phyloP scores from a whole-genome alignment of 2,113 vertebrate species.

The Emberiza fucata region DNA sequence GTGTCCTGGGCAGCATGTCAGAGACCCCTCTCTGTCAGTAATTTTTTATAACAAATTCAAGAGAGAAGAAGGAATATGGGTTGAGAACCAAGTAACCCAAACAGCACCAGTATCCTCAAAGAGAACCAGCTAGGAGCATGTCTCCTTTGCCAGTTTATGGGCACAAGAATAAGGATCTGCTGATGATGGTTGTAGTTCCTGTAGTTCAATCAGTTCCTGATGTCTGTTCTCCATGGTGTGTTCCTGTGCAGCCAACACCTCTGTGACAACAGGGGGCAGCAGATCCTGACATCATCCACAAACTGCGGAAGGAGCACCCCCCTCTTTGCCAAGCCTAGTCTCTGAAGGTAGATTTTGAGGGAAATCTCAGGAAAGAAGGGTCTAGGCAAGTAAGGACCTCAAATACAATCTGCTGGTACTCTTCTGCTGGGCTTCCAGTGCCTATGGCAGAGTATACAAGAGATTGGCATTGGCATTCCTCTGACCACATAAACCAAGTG shows the following conservation, averaged over 20 bases:
- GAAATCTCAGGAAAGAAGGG: background rate
- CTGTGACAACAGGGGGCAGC: background rate
- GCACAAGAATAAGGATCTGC: rapidly evolving
- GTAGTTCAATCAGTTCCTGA: background rate
- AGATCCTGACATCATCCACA: background rate
- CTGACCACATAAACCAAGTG: rapidly evolving
- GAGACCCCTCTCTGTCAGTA: background rate
- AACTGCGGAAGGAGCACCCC: background rate
- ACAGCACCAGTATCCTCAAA: background rate
- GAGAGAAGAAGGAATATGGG: background rate
- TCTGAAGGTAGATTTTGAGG: background rate
- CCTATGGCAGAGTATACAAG: background rate
- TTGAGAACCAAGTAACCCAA: background rate
- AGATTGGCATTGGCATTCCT: background rate
- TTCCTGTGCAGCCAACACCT: background rate
- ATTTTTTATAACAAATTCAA: background rate
- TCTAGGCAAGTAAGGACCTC: background rate
- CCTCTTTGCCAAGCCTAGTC: background rate
- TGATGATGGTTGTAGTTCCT: background rate
- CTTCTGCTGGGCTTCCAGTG: background rate
- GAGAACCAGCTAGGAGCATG: background rate
- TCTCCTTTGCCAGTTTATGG: background rate
- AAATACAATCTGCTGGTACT: background rate
- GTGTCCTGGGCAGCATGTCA: background rate
- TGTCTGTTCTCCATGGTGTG: background rate